A percentile compares a stretch with the other conserved stretches of the same genome.
phyloP scores from a whole-genome alignment of 2,888 invertebrate species.

The Thecophora atra region DNA sequence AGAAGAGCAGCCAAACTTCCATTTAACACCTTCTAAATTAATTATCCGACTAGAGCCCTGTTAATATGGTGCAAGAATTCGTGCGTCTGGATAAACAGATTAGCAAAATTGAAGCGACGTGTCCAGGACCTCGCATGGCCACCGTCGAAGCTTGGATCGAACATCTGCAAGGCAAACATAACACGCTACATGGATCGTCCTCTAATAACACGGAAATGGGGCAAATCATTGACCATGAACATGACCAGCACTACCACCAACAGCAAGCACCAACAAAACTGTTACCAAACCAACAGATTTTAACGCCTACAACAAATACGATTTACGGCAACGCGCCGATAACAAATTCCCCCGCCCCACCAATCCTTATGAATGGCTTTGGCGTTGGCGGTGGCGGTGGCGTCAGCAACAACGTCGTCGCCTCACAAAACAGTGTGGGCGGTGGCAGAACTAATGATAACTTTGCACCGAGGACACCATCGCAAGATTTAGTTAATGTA shows the following conservation, averaged over 20 bases:
- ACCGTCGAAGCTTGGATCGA: constrained; percentile 65
- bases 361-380: constrained; percentile 33
- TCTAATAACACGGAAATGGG: not conserved
- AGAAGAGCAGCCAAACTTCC: constrained; percentile 41
- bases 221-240: not conserved
- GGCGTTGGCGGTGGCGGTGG: constrained; percentile 11
- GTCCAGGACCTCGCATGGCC: constrained; percentile 63
- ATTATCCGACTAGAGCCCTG: constrained; percentile 39
- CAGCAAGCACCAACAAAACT: not conserved
- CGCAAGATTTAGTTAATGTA: constrained; percentile 59
- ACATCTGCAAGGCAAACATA: constrained; percentile 58
- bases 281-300: not conserved
- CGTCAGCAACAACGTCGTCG: constrained; percentile 10
- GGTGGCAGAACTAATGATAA: constrained; percentile 44
- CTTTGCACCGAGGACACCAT: constrained; percentile 56
- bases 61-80: constrained; percentile 58
- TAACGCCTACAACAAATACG: constrained; percentile 6
- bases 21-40: constrained; percentile 9
- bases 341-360: not conserved
- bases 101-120: constrained; percentile 57
- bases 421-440: constrained; percentile 16
- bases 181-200: constrained; percentile 49
- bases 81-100: constrained; percentile 61
- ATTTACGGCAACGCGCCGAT: constrained; percentile 27
- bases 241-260: not conserved